These are phyloP conservation scores for Frankliniella intonsa DNA, from an alignment of 2,888 invertebrate genomes.

Conservation along the genomic window DNA sequence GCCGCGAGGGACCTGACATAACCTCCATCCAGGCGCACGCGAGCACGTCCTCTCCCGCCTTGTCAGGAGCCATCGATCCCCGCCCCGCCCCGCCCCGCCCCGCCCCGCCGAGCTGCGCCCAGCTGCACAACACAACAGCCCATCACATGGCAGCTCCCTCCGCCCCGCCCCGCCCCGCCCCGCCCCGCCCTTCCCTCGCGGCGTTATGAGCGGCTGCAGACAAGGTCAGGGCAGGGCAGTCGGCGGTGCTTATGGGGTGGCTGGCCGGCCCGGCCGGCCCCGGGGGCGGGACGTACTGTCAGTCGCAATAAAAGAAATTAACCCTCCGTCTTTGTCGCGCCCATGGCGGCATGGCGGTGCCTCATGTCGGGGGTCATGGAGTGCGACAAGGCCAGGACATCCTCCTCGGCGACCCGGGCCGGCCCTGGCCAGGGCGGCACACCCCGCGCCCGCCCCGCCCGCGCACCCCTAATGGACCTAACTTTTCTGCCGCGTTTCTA, in stretches of 20 bases:
- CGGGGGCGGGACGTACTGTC: not conserved
- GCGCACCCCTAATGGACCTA: too few species aligned
- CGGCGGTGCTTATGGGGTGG: too few species aligned
- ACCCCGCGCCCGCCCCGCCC: too few species aligned
- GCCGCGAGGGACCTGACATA: not conserved
- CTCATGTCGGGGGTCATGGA: too few species aligned
- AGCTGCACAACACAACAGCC: too few species aligned
- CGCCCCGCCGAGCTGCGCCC: not conserved
- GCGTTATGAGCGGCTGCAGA: not conserved
- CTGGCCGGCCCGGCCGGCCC: not conserved
- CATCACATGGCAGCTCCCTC: too few species aligned
- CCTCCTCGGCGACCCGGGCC: too few species aligned
- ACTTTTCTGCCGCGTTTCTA: too few species aligned
- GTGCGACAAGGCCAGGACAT: too few species aligned
- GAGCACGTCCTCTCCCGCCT: not conserved
- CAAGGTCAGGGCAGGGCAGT: not conserved
- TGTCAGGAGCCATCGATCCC: slow-evolving; percentile 10
- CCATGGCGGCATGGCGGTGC: too few species aligned
- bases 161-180: too few species aligned
- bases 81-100: not conserved
- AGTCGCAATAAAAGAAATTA: not conserved
- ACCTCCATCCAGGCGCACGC: slow-evolving; percentile 20
- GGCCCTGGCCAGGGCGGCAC: too few species aligned
- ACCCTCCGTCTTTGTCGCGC: not conserved
- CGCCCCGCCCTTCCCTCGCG: not conserved